Base-by-base conservation (phyloP, 2,888 invertebrate genomes). In the Homarus gammarus region DNA sequence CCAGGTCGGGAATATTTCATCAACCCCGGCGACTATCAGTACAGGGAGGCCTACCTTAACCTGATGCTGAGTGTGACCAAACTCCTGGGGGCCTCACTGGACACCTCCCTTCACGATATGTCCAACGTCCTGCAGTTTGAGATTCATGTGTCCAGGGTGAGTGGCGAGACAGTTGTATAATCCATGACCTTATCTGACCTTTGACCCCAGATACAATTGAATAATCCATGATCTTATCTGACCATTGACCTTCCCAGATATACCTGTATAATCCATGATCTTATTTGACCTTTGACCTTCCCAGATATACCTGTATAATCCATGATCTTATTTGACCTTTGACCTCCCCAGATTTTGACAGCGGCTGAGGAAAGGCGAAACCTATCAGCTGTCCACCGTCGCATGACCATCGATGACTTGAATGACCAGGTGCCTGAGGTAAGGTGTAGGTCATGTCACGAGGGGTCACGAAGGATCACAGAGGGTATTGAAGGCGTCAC, bases 1-100 rank as follows among this genome's bases (percentile, higher is more conserved):
- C 91, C 91, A 22, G 91, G 91, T 22, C 78, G 91, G n/a, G 89
- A 91, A 38, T 91, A 91, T 38, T 91, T 90, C 90, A 70, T 91
- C 77, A 91, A 85, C 84, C 77, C 79, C 44, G 84, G 84, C 38
- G 91, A 91, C 81, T 56, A 79, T 40, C 83, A 38, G 56, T 78
- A 78, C 56, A 22, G 73, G 22, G 83, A 49, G 64, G 72, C 91
- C 27, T 91, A 91, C 72, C 73, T 91, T 33, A 75, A 89, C 68
- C 84, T 91, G 15, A 91, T 91, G 91, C 44, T 90, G 8, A 78
- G 61, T 1, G 75, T 89, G 64, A 81, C 86, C 10, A 51, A 89
- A 31, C 49, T 91, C 36, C 81, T 91, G 33, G 91, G 90, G n/a
- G 89, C 84, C 8, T 44, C 75, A 36, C 72, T 83, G n/a, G 38